Conservation (phyloP, 2,888 invertebrate species). For the Brachynemurus nebulosus region DNA sequence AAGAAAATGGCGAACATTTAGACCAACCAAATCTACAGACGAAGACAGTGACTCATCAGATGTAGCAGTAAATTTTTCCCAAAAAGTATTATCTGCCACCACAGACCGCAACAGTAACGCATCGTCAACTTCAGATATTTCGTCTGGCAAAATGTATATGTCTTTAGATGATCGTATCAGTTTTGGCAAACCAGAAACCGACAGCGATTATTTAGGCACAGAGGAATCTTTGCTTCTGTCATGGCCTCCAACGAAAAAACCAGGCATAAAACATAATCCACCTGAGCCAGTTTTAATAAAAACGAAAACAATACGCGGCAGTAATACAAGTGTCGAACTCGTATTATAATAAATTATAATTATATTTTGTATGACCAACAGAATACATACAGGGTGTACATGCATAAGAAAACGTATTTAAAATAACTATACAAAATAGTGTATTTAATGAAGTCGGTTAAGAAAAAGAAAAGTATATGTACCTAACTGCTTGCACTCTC, state of each 20-base stretch:
- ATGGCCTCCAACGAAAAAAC: conserved; percentile 35
- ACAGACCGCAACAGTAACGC: conserved; percentile 30
- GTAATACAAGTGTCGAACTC: conserved; percentile 3
- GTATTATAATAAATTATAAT: conserved; percentile 5
- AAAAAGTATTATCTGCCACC: conserved; percentile 19
- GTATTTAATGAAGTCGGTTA: too few species aligned
- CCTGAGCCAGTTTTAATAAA: conserved; percentile 6
- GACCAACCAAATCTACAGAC: conserved; percentile 21
- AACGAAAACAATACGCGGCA: conserved; percentile 4
- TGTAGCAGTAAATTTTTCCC: conserved; percentile 15
- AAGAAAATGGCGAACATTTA: conserved; percentile 29
- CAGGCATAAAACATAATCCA: conserved; percentile 15
- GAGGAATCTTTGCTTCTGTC: conserved; percentile 38
- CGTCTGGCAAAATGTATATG: conserved; percentile 29
- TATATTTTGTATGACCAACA: too few species aligned
- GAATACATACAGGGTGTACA: too few species aligned
- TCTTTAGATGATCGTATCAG: conserved; percentile 26
- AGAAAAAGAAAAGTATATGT: too few species aligned
- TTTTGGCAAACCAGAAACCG: conserved; percentile 10
- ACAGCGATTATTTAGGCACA: conserved; percentile 21
- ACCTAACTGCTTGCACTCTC: too few species aligned
- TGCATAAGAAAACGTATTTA: too few species aligned
- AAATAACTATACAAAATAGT: too few species aligned
- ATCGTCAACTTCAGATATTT: conserved; percentile 33
- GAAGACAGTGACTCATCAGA: conserved; percentile 25